Evolutionary conservation across 1,140 invertebrate genomes (phyloP).

Genomic region (Brachionus sp.): DNA sequence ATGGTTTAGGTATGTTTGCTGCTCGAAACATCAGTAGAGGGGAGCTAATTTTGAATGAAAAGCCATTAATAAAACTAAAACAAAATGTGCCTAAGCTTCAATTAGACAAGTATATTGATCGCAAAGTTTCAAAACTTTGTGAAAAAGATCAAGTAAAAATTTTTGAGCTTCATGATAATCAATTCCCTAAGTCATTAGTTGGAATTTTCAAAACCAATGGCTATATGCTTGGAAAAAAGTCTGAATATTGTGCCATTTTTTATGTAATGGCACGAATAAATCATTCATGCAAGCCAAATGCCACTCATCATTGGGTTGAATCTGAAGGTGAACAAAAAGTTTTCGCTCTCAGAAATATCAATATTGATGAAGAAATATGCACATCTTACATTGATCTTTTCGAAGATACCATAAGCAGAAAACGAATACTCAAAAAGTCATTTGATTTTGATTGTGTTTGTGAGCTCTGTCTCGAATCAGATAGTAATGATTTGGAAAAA

Average conservation of each 20-base stretch:
- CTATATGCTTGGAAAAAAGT: neutral
- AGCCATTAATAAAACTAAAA: neutral
- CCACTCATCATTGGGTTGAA: neutral
- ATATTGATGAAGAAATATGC: neutral
- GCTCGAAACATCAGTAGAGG: neutral
- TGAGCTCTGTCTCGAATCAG: neutral
- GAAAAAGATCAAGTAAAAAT: neutral
- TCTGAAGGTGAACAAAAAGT: neutral
- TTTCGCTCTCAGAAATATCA: neutral
- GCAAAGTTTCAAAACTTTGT: neutral
- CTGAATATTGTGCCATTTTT: neutral
- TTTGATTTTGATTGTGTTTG: constrained; percentile 13
- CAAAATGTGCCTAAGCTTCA: neutral
- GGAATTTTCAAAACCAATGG: constrained; percentile 18
- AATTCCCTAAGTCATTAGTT: neutral
- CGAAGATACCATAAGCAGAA: neutral
- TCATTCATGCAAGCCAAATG: neutral
- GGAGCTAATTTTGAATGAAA: neutral
- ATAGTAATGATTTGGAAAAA: neutral
- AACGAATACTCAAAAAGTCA: neutral
- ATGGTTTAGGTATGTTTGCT: neutral
- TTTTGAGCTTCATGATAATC: neutral
- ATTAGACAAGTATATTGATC: neutral
- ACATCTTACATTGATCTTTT: neutral
- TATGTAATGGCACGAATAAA: neutral